Evolutionary conservation across 2,113 vertebrate genomes (phyloP).

Genomic region (Aix galericulata): DNA sequence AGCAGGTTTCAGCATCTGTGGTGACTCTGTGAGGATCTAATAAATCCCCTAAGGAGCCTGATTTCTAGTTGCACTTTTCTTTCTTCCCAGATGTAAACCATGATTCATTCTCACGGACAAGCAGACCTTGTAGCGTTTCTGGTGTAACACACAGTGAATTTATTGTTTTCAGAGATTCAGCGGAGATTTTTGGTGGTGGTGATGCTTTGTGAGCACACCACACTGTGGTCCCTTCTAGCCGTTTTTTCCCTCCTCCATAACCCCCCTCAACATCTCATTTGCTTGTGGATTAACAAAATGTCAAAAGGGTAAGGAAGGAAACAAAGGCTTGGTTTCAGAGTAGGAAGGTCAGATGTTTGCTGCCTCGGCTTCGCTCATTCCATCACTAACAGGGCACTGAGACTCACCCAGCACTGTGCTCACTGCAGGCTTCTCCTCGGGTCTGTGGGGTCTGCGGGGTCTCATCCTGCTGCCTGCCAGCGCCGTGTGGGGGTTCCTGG

Average conservation of each 20-base stretch:
- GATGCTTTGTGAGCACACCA: background rate
- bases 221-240: background rate
- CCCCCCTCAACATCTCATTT: background rate
- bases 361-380: background rate
- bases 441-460: background rate
- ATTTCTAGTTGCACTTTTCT: background rate
- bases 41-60: conserved; percentile 62
- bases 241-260: background rate
- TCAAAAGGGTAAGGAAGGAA: background rate
- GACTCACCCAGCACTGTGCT: background rate
- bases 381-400: background rate
- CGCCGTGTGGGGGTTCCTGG: fast-evolving
- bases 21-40: conserved; percentile 67
- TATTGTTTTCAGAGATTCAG: conserved; percentile 7
- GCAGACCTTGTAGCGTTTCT: background rate
- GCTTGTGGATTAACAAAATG: background rate
- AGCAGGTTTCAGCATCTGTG: conserved; percentile 46
- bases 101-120: background rate
- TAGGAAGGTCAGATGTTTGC: background rate
- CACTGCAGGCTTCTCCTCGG: background rate
- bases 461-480: background rate
- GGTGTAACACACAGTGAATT: background rate
- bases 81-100: background rate
- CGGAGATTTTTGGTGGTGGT: background rate
- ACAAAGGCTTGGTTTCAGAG: background rate